Conservation (phyloP, 2,113 vertebrate species). For the Cnemophilus loriae region DNA sequence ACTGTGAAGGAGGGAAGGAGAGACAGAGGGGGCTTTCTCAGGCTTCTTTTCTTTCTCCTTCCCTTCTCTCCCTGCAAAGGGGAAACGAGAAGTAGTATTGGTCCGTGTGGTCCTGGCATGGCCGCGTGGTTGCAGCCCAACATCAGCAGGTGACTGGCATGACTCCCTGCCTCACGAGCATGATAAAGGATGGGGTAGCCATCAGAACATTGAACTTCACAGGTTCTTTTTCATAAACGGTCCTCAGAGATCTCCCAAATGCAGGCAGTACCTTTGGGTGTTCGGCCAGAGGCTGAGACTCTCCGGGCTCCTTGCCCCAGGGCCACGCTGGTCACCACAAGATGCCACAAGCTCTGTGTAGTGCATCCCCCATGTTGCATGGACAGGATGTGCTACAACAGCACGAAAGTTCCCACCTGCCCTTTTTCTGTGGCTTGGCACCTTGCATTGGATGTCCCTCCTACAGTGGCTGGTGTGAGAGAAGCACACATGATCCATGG, state of each 20-base stretch:
- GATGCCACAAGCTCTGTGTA: background rate
- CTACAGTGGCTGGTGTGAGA: background rate
- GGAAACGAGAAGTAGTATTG: fast-evolving
- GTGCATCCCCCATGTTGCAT: background rate
- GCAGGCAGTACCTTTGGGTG: background rate
- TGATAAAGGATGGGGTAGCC: background rate
- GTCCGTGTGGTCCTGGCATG: background rate
- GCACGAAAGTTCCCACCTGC: background rate
- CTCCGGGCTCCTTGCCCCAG: background rate
- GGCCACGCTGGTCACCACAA: fast-evolving
- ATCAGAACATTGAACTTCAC: background rate
- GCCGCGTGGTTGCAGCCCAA: fast-evolving
- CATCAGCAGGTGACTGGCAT: fast-evolving
- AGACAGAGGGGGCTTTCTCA: background rate
- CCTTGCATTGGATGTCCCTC: background rate
- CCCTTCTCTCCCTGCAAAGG: background rate
- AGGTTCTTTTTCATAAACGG: background rate
- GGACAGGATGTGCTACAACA: background rate
- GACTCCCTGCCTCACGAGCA: fast-evolving
- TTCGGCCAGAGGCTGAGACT: background rate
- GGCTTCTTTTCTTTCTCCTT: background rate
- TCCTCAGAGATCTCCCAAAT: background rate
- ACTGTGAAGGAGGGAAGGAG: background rate
- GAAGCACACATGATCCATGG: fast-evolving
- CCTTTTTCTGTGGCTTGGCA: background rate